Conservation (phyloP, 2,888 invertebrate genomes). For the Spodoptera exigua region DNA sequence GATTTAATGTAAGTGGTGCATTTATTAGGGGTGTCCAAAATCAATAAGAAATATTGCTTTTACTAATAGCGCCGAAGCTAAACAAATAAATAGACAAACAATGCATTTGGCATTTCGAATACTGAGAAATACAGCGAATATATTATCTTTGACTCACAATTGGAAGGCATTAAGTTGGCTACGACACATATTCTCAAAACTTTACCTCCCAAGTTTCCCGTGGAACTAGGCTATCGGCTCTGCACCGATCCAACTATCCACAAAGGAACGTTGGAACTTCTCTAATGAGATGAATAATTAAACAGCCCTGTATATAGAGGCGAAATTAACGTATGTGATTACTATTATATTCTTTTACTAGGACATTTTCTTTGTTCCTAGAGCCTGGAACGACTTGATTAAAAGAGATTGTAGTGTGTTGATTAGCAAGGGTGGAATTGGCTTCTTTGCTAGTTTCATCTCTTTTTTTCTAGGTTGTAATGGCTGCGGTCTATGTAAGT, state of each 20-base stretch:
- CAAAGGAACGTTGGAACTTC: slow-evolving; percentile 83
- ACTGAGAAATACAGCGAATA: slow-evolving; percentile 53
- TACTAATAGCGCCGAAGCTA: slow-evolving; percentile 17
- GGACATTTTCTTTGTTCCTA: slow-evolving; percentile 37
- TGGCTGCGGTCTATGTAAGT: not conserved
- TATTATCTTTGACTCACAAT: slow-evolving; percentile 72
- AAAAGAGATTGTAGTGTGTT: slow-evolving; percentile 23
- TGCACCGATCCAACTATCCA: slow-evolving; percentile 74
- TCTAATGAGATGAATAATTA: slow-evolving; percentile 88
- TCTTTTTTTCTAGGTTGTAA: slow-evolving; percentile 1
- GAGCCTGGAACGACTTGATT: slow-evolving; percentile 21
- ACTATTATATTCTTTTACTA: slow-evolving; percentile 36
- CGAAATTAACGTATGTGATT: slow-evolving; percentile 56
- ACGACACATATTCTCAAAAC: slow-evolving; percentile 77
- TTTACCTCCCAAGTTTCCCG: slow-evolving; percentile 67
- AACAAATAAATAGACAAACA: slow-evolving; percentile 53
- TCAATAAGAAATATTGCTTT: not conserved
- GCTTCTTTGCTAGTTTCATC: slow-evolving; percentile 18
- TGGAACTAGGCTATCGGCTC: slow-evolving; percentile 81
- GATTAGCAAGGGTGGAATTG: slow-evolving; percentile 25
- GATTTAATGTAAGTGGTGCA: too few species aligned
- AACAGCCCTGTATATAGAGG: slow-evolving; percentile 70
- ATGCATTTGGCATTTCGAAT: slow-evolving; percentile 55
- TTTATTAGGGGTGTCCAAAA: too few species aligned
- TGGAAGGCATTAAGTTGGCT: slow-evolving; percentile 70